phyloP scores from a whole-genome alignment of 1,140 invertebrate genomes.

The Spodoptera litura region DNA sequence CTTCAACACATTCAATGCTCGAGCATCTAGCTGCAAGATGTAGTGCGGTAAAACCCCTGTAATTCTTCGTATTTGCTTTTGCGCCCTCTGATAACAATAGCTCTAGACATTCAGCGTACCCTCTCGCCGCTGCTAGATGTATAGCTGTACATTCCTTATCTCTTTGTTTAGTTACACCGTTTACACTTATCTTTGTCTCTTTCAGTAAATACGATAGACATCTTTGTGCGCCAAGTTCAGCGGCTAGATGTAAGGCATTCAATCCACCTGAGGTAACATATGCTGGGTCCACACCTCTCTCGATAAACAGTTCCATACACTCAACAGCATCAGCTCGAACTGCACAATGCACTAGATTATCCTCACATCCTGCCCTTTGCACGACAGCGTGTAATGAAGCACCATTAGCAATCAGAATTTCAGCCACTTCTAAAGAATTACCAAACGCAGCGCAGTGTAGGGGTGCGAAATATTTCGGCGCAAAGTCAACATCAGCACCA shows the following conservation, averaged over 20 bases:
- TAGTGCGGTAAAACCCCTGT: conserved; percentile 87
- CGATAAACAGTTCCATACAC: conserved; percentile 86
- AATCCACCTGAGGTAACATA: conserved; percentile 85
- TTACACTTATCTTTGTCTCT: conserved; percentile 81
- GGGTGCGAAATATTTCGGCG: conserved; percentile 86
- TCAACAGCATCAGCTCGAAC: conserved; percentile 86
- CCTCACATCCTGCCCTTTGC: conserved; percentile 81
- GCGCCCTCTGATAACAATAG: conserved; percentile 88
- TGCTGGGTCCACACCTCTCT: conserved; percentile 84
- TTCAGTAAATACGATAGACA: conserved; percentile 86
- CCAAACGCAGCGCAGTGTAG: conserved; percentile 87
- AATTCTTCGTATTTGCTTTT: conserved; percentile 86
- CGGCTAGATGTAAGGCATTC: conserved; percentile 87
- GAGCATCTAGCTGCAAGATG: conserved; percentile 88
- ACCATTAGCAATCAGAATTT: conserved; percentile 84
- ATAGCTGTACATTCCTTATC: conserved; percentile 88
- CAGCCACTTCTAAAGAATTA: conserved; percentile 84
- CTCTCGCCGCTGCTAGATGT: conserved; percentile 89
- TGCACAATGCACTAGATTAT: conserved; percentile 87
- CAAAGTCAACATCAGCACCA: conserved; percentile 85
- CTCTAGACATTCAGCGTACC: conserved; percentile 87
- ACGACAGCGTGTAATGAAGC: conserved; percentile 82
- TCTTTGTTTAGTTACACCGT: conserved; percentile 78
- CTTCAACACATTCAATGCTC: conserved; percentile 85
- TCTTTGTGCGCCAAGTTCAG: conserved; percentile 86